Conservation (phyloP, 2,797 vertebrate genomes). For the Podarcis lilfordi region DNA sequence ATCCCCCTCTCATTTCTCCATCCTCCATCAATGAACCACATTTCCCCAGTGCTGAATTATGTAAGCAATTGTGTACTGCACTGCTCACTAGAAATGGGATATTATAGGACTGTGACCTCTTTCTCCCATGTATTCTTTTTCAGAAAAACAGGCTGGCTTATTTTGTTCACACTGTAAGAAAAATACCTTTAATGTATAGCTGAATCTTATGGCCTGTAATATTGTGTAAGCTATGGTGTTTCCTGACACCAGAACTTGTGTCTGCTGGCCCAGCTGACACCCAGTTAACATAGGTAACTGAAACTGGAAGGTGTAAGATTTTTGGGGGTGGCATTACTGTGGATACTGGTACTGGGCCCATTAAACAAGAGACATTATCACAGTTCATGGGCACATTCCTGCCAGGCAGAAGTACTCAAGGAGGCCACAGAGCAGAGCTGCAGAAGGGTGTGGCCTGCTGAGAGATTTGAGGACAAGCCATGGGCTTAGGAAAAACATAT, state of each 20-base stretch:
- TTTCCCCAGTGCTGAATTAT: not conserved
- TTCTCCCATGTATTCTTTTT: not conserved
- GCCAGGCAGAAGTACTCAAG: too few species aligned
- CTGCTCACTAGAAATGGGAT: not conserved
- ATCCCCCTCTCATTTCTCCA: too few species aligned
- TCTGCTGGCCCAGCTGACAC: too few species aligned
- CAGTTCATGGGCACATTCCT: too few species aligned
- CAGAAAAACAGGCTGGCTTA: not conserved
- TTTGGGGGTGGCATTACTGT: too few species aligned
- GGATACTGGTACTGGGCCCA: not conserved
- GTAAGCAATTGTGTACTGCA: not conserved
- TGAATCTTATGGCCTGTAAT: not conserved
- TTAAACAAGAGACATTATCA: not conserved
- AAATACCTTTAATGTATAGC: not conserved
- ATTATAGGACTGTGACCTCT: not conserved
- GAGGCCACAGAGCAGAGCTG: too few species aligned
- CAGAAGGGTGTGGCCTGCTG: too few species aligned
- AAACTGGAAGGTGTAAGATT: not conserved
- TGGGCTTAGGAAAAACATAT: too few species aligned
- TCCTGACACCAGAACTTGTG: not conserved
- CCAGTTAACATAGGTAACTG: not conserved
- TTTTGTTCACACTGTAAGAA: not conserved
- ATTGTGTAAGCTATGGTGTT: too few species aligned
- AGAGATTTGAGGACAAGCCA: too few species aligned
- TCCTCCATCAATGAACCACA: not conserved